These are phyloP conservation scores for Acronicta psi DNA, from an alignment of 2,888 invertebrate genomes.

Conservation along the genomic window DNA sequence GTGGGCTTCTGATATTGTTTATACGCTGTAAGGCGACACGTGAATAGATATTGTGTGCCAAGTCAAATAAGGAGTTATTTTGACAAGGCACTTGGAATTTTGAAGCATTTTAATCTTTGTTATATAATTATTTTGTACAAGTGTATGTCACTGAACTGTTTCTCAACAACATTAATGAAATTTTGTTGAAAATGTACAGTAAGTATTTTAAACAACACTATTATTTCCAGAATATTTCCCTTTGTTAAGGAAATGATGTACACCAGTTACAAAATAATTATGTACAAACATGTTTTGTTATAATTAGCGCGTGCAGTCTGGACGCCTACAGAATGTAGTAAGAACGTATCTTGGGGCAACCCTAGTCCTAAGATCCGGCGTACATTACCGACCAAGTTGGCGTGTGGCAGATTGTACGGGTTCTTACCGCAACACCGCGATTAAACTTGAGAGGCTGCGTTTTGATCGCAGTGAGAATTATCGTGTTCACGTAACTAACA, in stretches of 20 bases:
- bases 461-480: slow-evolving; percentile 26
- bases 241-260: slow-evolving; percentile 12
- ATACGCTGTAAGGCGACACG: slow-evolving; percentile 7
- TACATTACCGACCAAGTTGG: slow-evolving; percentile 18
- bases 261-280: slow-evolving; percentile 21
- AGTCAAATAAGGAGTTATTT: slow-evolving; percentile 7
- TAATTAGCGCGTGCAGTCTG: slow-evolving; percentile 23
- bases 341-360: slow-evolving; percentile 9
- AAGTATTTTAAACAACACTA: background rate
- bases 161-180: no score
- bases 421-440: slow-evolving; percentile 3
- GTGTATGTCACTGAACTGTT: no score
- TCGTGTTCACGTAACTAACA: slow-evolving; percentile 33
- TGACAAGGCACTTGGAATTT: background rate
- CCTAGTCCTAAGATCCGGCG: slow-evolving; percentile 5
- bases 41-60: slow-evolving; percentile 16
- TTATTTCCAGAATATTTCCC: slow-evolving; percentile 4
- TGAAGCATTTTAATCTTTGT: slow-evolving; percentile 10
- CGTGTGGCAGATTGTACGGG: slow-evolving; percentile 8
- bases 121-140: no score
- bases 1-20: slow-evolving; percentile 11
- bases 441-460: slow-evolving; percentile 22
- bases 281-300: no score
- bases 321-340: background rate
- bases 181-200: no score